These are phyloP conservation scores for Rhinogobio ventralis DNA, from an alignment of 2,797 vertebrate genomes.

Conservation along the genomic window DNA sequence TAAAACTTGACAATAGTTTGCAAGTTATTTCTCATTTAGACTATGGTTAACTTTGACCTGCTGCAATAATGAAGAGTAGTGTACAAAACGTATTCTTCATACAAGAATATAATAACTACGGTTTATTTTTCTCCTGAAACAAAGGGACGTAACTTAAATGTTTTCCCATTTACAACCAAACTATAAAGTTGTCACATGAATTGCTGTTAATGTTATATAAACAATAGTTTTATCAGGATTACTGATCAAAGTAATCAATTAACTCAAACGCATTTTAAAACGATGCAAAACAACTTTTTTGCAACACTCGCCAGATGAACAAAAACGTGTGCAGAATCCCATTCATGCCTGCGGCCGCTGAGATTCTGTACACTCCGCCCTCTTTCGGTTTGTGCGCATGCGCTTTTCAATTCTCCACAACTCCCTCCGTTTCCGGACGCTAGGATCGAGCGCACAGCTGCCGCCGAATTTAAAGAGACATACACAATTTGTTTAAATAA, in stretches of 20 bases:
- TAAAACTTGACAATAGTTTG: background rate
- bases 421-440: constrained; percentile 81
- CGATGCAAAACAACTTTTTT: constrained; percentile 5
- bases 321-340: constrained; percentile 42
- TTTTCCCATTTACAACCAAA: background rate
- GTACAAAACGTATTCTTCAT: background rate
- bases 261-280: background rate
- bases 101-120: background rate
- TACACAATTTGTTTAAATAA: constrained; percentile 75
- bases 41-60: background rate
- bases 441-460: constrained; percentile 77
- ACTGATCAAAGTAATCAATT: background rate
- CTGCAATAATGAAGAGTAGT: background rate
- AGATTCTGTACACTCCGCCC: constrained; percentile 66
- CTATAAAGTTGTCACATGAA: background rate
- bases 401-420: constrained; percentile 69
- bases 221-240: background rate
- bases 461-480: constrained; percentile 90
- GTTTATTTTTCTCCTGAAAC: background rate
- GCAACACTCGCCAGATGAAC: background rate
- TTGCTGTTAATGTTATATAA: background rate
- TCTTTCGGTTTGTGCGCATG: constrained; percentile 72
- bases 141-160: background rate
- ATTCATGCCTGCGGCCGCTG: constrained; percentile 40
- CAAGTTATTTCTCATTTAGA: background rate